Conservation (phyloP, 2,888 invertebrate species). For the Hymenopus coronatus region DNA sequence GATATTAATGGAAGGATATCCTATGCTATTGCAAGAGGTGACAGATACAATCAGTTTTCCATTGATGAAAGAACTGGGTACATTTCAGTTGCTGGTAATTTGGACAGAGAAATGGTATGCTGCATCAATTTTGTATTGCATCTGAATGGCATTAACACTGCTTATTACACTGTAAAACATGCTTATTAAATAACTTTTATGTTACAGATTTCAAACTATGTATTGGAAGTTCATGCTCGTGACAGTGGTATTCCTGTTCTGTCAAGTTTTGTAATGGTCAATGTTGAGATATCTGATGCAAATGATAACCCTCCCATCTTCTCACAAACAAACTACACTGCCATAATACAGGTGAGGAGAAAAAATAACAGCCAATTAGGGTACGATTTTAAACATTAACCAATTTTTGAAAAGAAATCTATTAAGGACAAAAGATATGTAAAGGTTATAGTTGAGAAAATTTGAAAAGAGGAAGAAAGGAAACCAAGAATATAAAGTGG, state of each 20-base stretch:
- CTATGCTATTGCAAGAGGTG: conserved; percentile 75
- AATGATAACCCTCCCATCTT: conserved; percentile 92
- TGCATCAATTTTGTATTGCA: neutral
- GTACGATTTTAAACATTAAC: too few relatives aligned
- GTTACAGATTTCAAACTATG: conserved; percentile 59
- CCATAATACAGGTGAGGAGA: conserved; percentile 61
- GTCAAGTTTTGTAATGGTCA: conserved; percentile 69
- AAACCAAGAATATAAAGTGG: too few relatives aligned
- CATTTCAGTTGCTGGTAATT: conserved; percentile 66
- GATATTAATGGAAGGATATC: conserved; percentile 74
- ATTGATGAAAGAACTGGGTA: conserved; percentile 76
- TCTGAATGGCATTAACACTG: neutral
- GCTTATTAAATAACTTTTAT: conserved; percentile 13
- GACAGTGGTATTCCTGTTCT: conserved; percentile 78
- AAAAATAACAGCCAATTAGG: too few relatives aligned
- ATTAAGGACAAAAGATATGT: too few relatives aligned
- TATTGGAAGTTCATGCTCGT: conserved; percentile 74
- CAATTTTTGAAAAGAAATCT: too few relatives aligned
- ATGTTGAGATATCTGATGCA: conserved; percentile 80
- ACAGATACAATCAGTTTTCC: conserved; percentile 71
- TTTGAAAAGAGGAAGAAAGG: too few relatives aligned
- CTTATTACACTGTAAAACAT: neutral
- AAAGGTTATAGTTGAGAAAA: too few relatives aligned
- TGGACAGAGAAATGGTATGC: conserved; percentile 81
- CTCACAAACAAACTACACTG: conserved; percentile 72